Conservation (phyloP, 2,888 invertebrate species). For the Latrodectus elegans region DNA sequence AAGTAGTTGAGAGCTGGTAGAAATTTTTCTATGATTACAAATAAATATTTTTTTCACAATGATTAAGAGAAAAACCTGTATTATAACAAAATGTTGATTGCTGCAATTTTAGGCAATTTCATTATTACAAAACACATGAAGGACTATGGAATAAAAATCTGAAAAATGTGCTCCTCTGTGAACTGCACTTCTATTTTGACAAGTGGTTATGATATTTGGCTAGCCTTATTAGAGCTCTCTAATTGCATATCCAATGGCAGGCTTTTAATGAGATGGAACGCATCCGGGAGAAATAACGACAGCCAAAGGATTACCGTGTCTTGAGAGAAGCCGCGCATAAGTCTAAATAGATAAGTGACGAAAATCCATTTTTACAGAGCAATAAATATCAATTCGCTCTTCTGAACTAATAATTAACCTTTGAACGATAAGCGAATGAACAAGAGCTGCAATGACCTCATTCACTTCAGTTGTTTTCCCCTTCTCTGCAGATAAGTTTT, state of each 20-base stretch:
- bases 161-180: too few species aligned
- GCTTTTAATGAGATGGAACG: background rate
- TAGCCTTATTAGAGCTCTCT: too few species aligned
- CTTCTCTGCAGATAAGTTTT: background rate
- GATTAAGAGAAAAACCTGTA: too few species aligned
- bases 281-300: slow-evolving; percentile 46
- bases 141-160: too few species aligned
- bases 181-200: too few species aligned
- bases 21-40: too few species aligned
- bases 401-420: slow-evolving; percentile 54
- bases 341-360: slow-evolving; percentile 24
- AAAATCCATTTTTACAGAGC: slow-evolving; percentile 30
- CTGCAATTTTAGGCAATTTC: too few species aligned
- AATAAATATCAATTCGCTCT: slow-evolving; percentile 34
- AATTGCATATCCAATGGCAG: background rate
- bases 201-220: too few species aligned
- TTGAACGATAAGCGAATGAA: slow-evolving; percentile 38
- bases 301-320: background rate
- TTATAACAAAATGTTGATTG: too few species aligned
- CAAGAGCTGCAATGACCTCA: slow-evolving; percentile 41
- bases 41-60: too few species aligned
- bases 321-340: slow-evolving; percentile 14
- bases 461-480: slow-evolving; percentile 17
- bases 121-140: too few species aligned
- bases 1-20: too few species aligned